Conservation (phyloP, 37 sponge, comb jelly and placozoan genomes). For the Spongilla lacustris region DNA sequence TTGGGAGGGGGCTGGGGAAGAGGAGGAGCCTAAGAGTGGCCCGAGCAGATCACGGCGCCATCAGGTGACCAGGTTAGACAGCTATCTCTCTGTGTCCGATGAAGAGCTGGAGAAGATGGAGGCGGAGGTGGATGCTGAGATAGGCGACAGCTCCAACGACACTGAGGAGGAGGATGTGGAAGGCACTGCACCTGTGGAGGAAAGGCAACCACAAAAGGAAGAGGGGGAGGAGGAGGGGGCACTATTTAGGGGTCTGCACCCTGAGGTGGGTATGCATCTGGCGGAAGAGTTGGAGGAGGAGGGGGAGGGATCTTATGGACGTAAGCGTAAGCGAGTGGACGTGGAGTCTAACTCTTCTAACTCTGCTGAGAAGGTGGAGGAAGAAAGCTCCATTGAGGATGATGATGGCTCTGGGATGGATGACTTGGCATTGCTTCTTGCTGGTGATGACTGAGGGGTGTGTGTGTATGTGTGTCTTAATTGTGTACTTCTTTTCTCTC, state of each 20-base stretch:
- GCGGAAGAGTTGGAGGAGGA: neutral
- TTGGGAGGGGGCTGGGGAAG: neutral
- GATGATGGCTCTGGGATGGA: conserved; percentile 5
- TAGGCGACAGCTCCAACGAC: conserved; percentile 26
- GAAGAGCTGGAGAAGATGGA: conserved; percentile 83
- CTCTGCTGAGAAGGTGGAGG: neutral
- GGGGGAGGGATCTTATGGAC: neutral
- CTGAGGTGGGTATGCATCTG: neutral
- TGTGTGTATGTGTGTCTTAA: neutral
- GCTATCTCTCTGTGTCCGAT: conserved; percentile 59
- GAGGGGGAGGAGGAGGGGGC: neutral
- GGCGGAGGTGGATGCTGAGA: conserved; percentile 83
- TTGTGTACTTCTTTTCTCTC: neutral
- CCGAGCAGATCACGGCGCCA: neutral
- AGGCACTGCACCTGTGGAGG: neutral
- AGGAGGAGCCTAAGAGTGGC: neutral
- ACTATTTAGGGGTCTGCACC: neutral
- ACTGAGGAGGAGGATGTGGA: conserved; percentile 23
- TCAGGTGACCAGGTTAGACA: neutral
- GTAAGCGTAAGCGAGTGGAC: neutral
- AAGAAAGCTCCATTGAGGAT: conserved; percentile 2
- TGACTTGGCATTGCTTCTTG: conserved; percentile 6
- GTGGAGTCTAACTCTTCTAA: neutral
- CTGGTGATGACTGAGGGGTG: neutral
- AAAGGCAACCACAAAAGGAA: neutral